Conservation (phyloP, 2,888 invertebrate species). For the Zaprionus lineosus region DNA sequence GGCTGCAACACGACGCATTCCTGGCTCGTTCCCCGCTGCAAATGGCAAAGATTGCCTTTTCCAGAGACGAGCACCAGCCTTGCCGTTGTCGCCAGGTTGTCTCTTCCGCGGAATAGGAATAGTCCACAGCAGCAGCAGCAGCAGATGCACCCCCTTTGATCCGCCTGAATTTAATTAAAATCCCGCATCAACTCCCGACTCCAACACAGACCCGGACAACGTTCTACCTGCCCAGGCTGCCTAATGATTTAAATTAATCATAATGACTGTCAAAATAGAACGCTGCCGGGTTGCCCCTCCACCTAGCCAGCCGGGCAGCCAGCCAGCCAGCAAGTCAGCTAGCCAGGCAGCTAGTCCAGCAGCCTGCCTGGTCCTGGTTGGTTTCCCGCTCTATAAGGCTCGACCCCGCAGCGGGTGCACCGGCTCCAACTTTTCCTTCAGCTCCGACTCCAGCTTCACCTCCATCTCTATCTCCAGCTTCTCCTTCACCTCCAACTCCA, state of each 20-base stretch:
- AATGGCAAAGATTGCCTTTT: slow-evolving; percentile 77
- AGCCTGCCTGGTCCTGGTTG: slow-evolving; percentile 1
- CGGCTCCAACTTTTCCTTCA: slow-evolving; percentile 9
- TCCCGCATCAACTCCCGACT: slow-evolving; percentile 6
- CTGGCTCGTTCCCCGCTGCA: slow-evolving; percentile 71
- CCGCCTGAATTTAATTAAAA: slow-evolving; percentile 77
- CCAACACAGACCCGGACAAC: slow-evolving; percentile 6
- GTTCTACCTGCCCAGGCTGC: slow-evolving; percentile 67
- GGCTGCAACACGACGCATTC: slow-evolving; percentile 71
- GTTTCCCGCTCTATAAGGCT: slow-evolving; percentile 55
- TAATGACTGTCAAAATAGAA: slow-evolving; percentile 79
- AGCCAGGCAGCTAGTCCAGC: no score
- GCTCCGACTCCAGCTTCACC: slow-evolving; percentile 5
- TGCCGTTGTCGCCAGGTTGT: slow-evolving; percentile 74
- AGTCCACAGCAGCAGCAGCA: slow-evolving; percentile 24
- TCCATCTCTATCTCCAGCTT: background rate
- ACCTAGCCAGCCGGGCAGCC: slow-evolving; percentile 1
- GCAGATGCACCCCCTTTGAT: background rate
- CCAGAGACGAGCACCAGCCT: slow-evolving; percentile 43
- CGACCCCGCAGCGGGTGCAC: slow-evolving; percentile 67
- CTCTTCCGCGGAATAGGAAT: slow-evolving; percentile 77
- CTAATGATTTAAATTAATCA: slow-evolving; percentile 80
- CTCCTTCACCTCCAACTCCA: slow-evolving; percentile 7
- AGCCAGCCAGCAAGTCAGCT: no score
- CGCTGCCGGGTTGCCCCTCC: slow-evolving; percentile 56